Evolutionary conservation across 2,888 invertebrate genomes (phyloP).

Genomic region (Tenthredo livida): DNA sequence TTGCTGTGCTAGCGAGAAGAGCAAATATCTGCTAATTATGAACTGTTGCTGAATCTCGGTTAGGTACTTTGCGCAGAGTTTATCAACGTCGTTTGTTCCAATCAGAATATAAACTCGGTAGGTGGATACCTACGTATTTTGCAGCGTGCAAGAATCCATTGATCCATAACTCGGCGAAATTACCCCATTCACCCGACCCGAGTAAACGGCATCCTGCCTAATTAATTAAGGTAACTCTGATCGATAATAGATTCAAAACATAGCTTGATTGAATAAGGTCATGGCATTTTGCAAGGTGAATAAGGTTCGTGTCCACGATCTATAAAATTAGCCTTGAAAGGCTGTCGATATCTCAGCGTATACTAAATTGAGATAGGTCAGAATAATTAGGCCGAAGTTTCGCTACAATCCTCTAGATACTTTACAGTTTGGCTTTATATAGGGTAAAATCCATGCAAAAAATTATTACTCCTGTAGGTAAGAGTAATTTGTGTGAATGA

Average conservation of each 20-base stretch:
- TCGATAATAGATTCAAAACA: slow-evolving; percentile 42
- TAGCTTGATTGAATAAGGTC: slow-evolving; percentile 39
- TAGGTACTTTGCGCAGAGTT: slow-evolving; percentile 26
- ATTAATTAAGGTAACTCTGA: slow-evolving; percentile 42
- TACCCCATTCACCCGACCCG: slow-evolving; percentile 44
- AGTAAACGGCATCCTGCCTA: slow-evolving; percentile 16
- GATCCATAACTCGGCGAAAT: slow-evolving; percentile 46
- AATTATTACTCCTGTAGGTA: background rate
- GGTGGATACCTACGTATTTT: slow-evolving; percentile 2
- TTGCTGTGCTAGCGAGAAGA: background rate
- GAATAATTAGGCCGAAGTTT: background rate
- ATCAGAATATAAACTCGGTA: slow-evolving; percentile 27
- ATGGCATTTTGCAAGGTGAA: background rate
- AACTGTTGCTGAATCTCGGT: background rate
- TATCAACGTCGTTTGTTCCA: slow-evolving; percentile 39
- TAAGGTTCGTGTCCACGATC: background rate
- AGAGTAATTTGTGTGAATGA: slow-evolving; percentile 24
- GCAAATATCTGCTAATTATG: slow-evolving; percentile 37
- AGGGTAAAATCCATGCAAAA: background rate
- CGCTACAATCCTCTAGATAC: background rate
- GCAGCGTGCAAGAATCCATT: slow-evolving; percentile 32
- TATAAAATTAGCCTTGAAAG: background rate
- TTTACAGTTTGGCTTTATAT: background rate
- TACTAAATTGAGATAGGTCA: background rate
- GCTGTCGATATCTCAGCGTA: background rate